Base-by-base conservation (phyloP, 2,113 vertebrate species). In the Hemiscyllium ocellatum region DNA sequence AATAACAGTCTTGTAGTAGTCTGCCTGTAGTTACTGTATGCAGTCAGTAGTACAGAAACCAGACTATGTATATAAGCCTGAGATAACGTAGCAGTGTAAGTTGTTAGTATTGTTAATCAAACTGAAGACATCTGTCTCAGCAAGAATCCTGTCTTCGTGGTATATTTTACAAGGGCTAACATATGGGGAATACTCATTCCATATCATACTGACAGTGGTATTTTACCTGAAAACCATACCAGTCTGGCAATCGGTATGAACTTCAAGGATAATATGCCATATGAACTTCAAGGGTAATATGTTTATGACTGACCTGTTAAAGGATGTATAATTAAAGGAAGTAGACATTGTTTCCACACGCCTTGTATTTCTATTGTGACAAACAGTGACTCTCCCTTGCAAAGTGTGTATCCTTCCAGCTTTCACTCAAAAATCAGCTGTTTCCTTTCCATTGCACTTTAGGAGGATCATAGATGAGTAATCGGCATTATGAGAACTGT, bases 381-480 rank as follows among this genome's bases (percentile, higher is more conserved):
- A 70, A 26, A 69, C 66, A 94, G 42, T 24, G 42, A 70, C 4
- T 33, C 42, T 94, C 68, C 68, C 22, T 94, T 94, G 91, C 37
- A 7, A 70, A 69, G 20, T 50, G 10, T 19, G 13, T 7, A 1
- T 19, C 26, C 24, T 72, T 26, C 42, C 93, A 50, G 69, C 24
- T 95, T 47, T 72, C 68, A 3, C 66, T 72, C 42, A 52, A 47
- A 68, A 76, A 52, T 1, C 69, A 95, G n/a, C 10, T 52, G 10
- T 52, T 72, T 3, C 70, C 12, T 72, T 72, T 95, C 61, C 66
- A 37, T 95, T 13, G 29, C 12, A 52, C 42, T 72, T 95, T 72
- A 95, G 94, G 68, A 72, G 94, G 94, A 76, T 72, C 66, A 42
- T n/a, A 20, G 94, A 52, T 95, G 68, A 70, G 66, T 94, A 94